Percentiles rank a stretch among this genome's conserved stretches.
These are phyloP conservation scores for Heliornis fulica DNA, from an alignment of 2,113 vertebrate genomes.

Conservation along the genomic window DNA sequence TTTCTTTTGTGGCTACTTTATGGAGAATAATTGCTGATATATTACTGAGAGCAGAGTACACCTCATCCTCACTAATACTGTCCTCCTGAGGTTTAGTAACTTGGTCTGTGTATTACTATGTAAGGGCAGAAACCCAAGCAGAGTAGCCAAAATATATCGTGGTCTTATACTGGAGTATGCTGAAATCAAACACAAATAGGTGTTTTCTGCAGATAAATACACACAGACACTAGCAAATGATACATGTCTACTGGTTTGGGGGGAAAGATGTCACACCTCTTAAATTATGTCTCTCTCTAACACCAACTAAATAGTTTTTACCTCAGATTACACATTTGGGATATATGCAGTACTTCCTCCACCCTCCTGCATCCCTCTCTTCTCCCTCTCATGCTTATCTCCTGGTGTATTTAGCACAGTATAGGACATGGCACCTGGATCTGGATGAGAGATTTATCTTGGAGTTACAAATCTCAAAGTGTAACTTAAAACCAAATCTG, in stretches of 20 bases:
- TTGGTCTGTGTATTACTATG: not conserved
- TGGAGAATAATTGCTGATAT: not conserved
- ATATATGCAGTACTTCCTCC: not conserved
- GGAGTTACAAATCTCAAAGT: not conserved
- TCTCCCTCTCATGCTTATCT: not conserved
- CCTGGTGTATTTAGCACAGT: not conserved
- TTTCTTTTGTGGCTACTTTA: conserved; percentile 6
- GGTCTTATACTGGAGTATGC: not conserved
- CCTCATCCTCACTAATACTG: not conserved
- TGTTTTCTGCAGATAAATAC: not conserved
- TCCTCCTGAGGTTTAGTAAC: not conserved
- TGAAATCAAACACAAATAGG: not conserved
- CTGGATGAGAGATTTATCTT: not conserved
- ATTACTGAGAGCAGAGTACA: not conserved
- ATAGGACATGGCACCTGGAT: not conserved
- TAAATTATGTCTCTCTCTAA: not conserved
- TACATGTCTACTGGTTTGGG: not conserved
- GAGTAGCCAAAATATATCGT: not conserved
- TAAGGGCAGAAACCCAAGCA: not conserved
- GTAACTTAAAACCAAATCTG: not conserved
- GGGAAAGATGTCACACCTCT: not conserved
- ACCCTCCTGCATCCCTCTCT: not conserved
- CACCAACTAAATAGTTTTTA: not conserved
- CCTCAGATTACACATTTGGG: not conserved
- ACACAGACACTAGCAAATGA: too few species aligned